These are phyloP conservation scores for Lepus townsendii DNA, from an alignment of 2,797 vertebrate species.

Conservation along the genomic window DNA sequence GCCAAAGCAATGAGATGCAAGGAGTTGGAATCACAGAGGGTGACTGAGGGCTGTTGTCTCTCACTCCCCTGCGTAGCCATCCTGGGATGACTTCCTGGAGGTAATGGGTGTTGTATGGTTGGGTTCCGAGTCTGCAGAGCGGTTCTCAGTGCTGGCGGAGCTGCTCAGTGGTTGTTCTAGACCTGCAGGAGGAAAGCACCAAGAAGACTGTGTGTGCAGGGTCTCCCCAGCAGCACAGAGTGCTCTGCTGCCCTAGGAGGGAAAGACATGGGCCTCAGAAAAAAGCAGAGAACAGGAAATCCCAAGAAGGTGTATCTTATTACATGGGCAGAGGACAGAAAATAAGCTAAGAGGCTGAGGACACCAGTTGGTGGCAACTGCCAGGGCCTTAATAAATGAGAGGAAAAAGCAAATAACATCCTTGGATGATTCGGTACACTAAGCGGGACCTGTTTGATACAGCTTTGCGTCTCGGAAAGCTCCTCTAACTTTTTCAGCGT, in stretches of 20 bases:
- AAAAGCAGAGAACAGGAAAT: constrained; percentile 73
- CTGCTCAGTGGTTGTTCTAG: constrained; percentile 68
- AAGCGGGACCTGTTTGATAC: constrained; percentile 47
- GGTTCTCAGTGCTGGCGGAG: constrained; percentile 4
- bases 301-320: constrained; percentile 67
- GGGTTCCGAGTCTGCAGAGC: constrained; percentile 39
- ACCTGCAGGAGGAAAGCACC: constrained; percentile 60
- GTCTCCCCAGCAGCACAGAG: constrained; percentile 34
- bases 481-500: constrained; percentile 49
- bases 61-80: constrained; percentile 60
- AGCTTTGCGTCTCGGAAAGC: constrained; percentile 33
- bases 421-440: constrained; percentile 31
- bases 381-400: constrained; percentile 49
- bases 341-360: constrained; percentile 71
- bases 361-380: constrained; percentile 43
- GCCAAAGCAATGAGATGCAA: neutral
- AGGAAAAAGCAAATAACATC: constrained; percentile 54
- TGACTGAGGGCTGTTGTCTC: constrained; percentile 1
- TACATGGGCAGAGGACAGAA: constrained; percentile 73
- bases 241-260: neutral
- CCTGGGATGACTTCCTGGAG: constrained; percentile 46
- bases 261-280: neutral
- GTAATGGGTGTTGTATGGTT: constrained; percentile 70
- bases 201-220: constrained; percentile 62
- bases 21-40: constrained; percentile 2